Conservation (phyloP, 2,888 invertebrate species). For the Cyclophora punctaria region DNA sequence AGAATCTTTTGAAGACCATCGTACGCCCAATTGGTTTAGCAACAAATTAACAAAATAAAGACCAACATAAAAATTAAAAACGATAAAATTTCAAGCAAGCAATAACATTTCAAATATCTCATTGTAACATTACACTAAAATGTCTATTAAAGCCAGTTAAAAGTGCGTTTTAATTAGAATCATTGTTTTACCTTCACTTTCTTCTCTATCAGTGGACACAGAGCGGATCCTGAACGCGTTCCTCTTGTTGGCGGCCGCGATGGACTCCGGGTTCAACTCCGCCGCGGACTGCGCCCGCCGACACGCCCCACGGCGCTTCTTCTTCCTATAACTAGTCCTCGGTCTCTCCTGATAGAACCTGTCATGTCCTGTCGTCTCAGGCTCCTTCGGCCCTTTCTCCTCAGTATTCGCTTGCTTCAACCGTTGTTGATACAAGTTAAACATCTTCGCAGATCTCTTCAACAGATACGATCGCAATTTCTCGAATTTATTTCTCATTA, state of each 20-base stretch:
- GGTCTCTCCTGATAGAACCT: constrained; percentile 83
- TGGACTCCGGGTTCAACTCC: constrained; percentile 77
- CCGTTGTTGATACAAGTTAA: constrained; percentile 81
- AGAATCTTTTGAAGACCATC: constrained; percentile 15
- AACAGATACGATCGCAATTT: constrained; percentile 31
- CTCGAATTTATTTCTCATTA: constrained; percentile 37
- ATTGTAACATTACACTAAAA: background rate
- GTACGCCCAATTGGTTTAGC: constrained; percentile 9
- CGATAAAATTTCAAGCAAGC: no score
- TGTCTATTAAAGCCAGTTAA: background rate
- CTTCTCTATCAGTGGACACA: constrained; percentile 78
- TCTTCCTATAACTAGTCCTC: constrained; percentile 64
- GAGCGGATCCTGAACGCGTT: constrained; percentile 78
- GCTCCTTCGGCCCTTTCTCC: constrained; percentile 68
- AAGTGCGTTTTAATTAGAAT: background rate
- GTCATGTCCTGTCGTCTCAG: constrained; percentile 86
- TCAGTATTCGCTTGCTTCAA: constrained; percentile 75
- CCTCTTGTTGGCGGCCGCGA: constrained; percentile 78
- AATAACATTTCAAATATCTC: no score
- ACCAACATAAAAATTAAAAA: no score
- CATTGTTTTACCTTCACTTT: constrained; percentile 58
- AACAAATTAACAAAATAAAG: no score
- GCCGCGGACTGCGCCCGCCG: constrained; percentile 81
- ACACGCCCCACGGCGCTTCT: constrained; percentile 75
- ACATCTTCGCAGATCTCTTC: constrained; percentile 73